Conservation (phyloP, 2,797 vertebrate species). For the Tinamus major region DNA sequence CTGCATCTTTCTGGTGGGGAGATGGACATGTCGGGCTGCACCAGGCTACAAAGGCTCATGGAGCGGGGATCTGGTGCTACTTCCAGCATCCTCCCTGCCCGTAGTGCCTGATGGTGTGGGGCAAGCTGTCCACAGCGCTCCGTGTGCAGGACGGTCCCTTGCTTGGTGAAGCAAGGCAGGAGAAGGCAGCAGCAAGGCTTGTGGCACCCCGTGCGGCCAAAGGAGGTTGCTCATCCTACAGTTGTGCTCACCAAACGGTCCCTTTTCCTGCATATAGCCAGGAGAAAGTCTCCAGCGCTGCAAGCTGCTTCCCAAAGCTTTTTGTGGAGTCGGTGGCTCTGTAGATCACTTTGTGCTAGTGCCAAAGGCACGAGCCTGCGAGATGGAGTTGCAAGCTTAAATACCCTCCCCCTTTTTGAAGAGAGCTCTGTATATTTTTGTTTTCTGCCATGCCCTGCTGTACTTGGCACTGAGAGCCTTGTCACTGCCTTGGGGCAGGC, state of each 20-base stretch:
- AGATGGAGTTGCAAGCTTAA: background rate
- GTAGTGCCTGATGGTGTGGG: background rate
- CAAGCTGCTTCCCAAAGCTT: background rate
- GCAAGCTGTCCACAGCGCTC: background rate
- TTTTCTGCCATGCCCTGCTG: background rate
- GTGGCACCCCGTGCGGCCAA: fast-evolving
- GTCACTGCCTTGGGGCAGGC: background rate
- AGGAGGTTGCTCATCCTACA: background rate
- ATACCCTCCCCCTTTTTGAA: background rate
- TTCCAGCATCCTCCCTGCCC: fast-evolving
- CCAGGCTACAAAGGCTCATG: background rate
- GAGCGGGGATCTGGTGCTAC: background rate
- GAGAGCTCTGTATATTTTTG: background rate
- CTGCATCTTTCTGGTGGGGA: background rate
- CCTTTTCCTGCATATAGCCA: background rate
- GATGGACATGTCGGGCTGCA: background rate
- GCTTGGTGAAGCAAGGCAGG: background rate
- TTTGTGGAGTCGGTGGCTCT: background rate
- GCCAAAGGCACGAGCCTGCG: background rate
- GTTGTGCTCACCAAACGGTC: background rate
- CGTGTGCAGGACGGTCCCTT: fast-evolving
- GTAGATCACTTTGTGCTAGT: background rate
- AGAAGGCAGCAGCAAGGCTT: fast-evolving
- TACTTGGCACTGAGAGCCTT: background rate
- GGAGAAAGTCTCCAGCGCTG: background rate